These are phyloP conservation scores for Rhyacichthys aspro DNA, from an alignment of 2,797 vertebrate species.

Conservation along the genomic window DNA sequence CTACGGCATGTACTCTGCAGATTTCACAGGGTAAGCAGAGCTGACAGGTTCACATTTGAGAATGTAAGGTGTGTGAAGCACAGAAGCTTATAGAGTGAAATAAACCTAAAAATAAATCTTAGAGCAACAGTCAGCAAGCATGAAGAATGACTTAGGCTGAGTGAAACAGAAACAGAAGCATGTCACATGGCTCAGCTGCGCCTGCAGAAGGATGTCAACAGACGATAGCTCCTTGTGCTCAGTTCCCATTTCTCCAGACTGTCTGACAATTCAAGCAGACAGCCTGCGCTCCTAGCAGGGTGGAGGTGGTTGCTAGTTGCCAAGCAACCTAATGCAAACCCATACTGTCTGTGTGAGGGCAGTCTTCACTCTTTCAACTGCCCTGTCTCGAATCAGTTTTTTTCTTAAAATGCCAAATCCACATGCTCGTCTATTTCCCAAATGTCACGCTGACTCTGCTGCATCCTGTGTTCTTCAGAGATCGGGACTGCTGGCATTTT, in stretches of 20 bases:
- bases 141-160: constrained; percentile 10
- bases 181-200: constrained; percentile 25
- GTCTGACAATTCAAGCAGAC: constrained; percentile 67
- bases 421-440: not conserved
- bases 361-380: constrained; percentile 43
- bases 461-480: not conserved
- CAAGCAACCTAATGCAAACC: constrained; percentile 68
- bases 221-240: constrained; percentile 31
- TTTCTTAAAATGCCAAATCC: constrained; percentile 36
- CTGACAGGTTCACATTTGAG: not conserved
- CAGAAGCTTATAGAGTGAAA: not conserved
- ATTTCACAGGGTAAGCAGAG: constrained; percentile 95
- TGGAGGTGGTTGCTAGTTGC: constrained; percentile 68
- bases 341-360: constrained; percentile 36
- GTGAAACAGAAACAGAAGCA: constrained; percentile 21
- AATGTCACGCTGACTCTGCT: constrained; percentile 7
- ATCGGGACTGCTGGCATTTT: not conserved
- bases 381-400: constrained; percentile 7
- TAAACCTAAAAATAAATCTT: constrained; percentile 3
- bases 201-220: constrained; percentile 16
- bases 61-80: not conserved
- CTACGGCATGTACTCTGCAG: constrained; percentile 98
- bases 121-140: not conserved
- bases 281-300: constrained; percentile 57
- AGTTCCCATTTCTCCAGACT: constrained; percentile 57